phyloP scores from a whole-genome alignment of 2,113 vertebrate species.

The Oncorhynchus clarkii region DNA sequence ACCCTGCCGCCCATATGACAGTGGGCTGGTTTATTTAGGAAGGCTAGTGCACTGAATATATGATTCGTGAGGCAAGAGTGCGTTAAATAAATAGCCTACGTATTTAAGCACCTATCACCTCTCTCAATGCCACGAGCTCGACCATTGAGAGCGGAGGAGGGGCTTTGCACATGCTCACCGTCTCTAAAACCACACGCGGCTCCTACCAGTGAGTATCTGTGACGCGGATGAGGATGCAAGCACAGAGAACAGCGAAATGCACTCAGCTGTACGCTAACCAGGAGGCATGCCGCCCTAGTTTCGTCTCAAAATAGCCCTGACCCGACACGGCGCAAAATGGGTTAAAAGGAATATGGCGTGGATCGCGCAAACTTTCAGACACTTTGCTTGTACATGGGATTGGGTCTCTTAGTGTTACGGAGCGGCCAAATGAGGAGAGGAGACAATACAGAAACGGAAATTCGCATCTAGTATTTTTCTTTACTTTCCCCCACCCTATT shows the following conservation, averaged over 20 bases:
- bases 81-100: background rate
- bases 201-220: conserved; percentile 26
- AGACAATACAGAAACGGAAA: conserved; percentile 40
- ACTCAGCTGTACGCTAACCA: conserved; percentile 18
- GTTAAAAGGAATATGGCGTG: conserved; percentile 42
- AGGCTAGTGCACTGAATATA: background rate
- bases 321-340: conserved; percentile 28
- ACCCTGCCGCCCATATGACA: too few species aligned
- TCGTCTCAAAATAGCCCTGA: conserved; percentile 6
- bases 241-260: conserved; percentile 38
- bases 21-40: too few species aligned
- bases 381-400: conserved; percentile 30
- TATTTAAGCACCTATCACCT: background rate
- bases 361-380: conserved; percentile 45
- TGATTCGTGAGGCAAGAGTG: background rate
- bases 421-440: conserved; percentile 50
- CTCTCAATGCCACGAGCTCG: background rate
- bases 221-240: conserved; percentile 45
- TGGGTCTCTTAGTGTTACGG: conserved; percentile 31
- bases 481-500: conserved; percentile 26
- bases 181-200: conserved; percentile 46
- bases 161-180: conserved; percentile 53
- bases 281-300: conserved; percentile 14
- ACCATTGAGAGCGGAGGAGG: background rate
- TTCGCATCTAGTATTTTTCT: conserved; percentile 28